phyloP scores from a whole-genome alignment of 2,113 vertebrate species.

The Ailuropoda melanoleuca region DNA sequence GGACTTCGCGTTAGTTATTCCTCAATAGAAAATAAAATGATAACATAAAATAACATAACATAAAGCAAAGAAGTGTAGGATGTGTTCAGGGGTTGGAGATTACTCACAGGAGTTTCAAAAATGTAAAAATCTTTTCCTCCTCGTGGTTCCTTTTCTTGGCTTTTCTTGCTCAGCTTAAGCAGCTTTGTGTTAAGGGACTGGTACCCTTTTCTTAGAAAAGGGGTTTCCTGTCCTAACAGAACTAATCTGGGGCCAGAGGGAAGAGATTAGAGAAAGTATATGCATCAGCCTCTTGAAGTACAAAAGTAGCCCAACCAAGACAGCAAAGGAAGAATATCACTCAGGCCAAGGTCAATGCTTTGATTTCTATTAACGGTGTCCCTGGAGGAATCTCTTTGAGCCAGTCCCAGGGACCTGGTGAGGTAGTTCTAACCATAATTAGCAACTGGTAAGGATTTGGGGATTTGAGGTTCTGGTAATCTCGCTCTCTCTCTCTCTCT shows the following conservation, averaged over 20 bases:
- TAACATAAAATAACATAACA: not conserved
- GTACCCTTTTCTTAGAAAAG: not conserved
- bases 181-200: not conserved
- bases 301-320: not conserved
- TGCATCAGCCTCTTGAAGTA: not conserved
- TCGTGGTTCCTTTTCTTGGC: not conserved
- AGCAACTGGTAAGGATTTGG: constrained; percentile 1
- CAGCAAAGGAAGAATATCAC: not conserved
- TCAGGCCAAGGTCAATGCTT: not conserved
- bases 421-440: not conserved
- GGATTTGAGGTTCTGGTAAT: not conserved
- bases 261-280: not conserved
- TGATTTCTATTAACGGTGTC: not conserved
- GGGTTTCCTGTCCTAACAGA: not conserved
- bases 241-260: not conserved
- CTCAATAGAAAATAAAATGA: not conserved
- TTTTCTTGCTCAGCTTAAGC: not conserved
- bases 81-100: not conserved
- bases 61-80: not conserved
- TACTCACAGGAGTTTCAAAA: not conserved
- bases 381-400: not conserved
- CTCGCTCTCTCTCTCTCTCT: not conserved
- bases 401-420: not conserved
- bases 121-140: not conserved
- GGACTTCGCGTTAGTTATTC: not conserved